phyloP scores from a whole-genome alignment of 2,113 vertebrate species.

The Myotis yumanensis region DNA sequence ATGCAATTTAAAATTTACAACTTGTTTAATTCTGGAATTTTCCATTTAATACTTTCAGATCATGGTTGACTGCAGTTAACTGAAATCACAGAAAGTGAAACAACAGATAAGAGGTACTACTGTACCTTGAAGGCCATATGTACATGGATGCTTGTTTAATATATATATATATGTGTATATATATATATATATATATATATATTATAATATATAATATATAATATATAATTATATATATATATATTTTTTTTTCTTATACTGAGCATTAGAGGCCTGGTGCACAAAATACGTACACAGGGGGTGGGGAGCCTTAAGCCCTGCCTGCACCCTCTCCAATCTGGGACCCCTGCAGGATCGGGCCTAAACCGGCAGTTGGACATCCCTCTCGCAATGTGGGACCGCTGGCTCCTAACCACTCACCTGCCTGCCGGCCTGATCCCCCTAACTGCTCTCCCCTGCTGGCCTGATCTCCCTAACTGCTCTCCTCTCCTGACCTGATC shows the following conservation, averaged over 20 bases:
- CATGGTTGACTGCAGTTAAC: not conserved
- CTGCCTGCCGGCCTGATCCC: too few species aligned
- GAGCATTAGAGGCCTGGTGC: not conserved
- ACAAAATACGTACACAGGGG: too few species aligned
- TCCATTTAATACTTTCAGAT: not conserved
- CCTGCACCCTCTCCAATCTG: too few species aligned
- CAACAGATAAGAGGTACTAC: not conserved
- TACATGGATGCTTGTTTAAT: not conserved
- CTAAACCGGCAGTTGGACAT: too few species aligned
- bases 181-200: not conserved
- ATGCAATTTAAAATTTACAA: not conserved
- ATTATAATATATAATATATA: too few species aligned
- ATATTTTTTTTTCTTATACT: not conserved
- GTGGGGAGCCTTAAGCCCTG: too few species aligned
- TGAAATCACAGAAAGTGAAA: not conserved
- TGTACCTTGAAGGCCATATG: not conserved
- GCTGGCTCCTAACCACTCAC: too few species aligned
- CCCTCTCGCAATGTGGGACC: too few species aligned
- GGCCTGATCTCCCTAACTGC: too few species aligned
- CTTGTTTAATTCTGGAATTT: not conserved
- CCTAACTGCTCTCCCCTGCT: too few species aligned
- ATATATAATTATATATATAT: not conserved
- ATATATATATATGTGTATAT: not conserved
- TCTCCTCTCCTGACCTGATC: too few species aligned
- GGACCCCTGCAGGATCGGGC: too few species aligned